phyloP scores from a whole-genome alignment of 1,140 invertebrate species.

The Drosophila gunungcola region DNA sequence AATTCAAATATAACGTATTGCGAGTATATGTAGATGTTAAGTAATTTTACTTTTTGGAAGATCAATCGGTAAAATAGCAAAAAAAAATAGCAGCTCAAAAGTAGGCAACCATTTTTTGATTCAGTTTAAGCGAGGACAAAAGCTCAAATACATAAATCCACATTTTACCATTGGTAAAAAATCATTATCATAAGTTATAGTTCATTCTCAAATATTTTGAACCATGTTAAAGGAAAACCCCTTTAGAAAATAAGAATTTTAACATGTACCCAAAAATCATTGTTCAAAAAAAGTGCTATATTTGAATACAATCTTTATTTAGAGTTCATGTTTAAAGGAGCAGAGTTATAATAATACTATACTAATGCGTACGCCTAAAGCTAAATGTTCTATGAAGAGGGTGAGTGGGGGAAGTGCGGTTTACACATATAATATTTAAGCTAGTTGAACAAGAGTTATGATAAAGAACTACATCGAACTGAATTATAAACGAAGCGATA shows the following conservation, averaged over 20 bases:
- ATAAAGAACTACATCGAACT: constrained; percentile 22
- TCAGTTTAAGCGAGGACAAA: no score
- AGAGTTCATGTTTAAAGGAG: constrained; percentile 37
- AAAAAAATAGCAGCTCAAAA: not conserved
- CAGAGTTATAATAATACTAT: constrained; percentile 44
- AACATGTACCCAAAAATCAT: no score
- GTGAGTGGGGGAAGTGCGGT: constrained; percentile 33
- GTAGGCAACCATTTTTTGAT: not conserved
- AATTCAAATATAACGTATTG: no score
- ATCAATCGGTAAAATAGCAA: not conserved
- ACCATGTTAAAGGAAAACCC: no score
- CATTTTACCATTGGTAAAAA: no score
- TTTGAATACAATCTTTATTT: constrained; percentile 49
- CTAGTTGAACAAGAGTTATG: constrained; percentile 46
- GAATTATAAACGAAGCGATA: constrained; percentile 43
- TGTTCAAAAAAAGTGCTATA: not conserved
- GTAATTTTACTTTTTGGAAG: not conserved
- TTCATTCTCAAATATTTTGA: no score
- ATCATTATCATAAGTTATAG: no score
- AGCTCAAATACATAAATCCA: not conserved
- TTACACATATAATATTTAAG: constrained; percentile 48
- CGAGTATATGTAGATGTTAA: not conserved
- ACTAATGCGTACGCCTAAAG: constrained; percentile 31
- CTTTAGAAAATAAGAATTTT: no score
- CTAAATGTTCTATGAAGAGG: constrained; percentile 58